Conservation (phyloP, 2,888 invertebrate genomes). For the Scelioninae gen. 2 region DNA sequence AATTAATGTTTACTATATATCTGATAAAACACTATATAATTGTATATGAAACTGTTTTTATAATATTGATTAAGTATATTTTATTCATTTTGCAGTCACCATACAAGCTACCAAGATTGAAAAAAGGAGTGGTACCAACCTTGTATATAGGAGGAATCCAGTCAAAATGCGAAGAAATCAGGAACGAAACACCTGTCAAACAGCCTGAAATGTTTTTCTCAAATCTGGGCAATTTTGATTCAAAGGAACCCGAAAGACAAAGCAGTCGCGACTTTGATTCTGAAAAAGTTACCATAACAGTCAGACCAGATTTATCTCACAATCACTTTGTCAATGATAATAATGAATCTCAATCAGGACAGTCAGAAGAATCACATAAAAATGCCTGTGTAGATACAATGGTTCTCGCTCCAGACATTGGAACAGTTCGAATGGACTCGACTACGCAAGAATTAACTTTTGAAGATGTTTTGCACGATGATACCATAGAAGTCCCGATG, state of each 20-base stretch:
- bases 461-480: conserved; percentile 16
- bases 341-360: conserved; percentile 4
- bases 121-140: conserved; percentile 39
- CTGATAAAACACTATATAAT: not conserved
- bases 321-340: not conserved
- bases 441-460: conserved; percentile 7
- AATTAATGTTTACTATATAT: no score
- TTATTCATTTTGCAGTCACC: conserved; percentile 39
- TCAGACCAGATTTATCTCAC: conserved; percentile 25
- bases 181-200: not conserved
- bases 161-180: not conserved
- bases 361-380: not conserved
- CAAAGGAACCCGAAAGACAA: conserved; percentile 17
- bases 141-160: conserved; percentile 15
- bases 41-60: no score
- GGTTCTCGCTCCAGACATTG: conserved; percentile 8
- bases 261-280: not conserved
- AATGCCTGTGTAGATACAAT: not conserved
- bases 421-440: not conserved
- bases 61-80: no score
- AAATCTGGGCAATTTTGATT: not conserved
- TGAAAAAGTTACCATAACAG: conserved; percentile 23
- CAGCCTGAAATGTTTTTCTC: not conserved
- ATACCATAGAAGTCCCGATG: conserved; percentile 16
- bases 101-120: conserved; percentile 40